Conservation (phyloP, 2,888 invertebrate species). For the Scaptomyza tumidula region DNA sequence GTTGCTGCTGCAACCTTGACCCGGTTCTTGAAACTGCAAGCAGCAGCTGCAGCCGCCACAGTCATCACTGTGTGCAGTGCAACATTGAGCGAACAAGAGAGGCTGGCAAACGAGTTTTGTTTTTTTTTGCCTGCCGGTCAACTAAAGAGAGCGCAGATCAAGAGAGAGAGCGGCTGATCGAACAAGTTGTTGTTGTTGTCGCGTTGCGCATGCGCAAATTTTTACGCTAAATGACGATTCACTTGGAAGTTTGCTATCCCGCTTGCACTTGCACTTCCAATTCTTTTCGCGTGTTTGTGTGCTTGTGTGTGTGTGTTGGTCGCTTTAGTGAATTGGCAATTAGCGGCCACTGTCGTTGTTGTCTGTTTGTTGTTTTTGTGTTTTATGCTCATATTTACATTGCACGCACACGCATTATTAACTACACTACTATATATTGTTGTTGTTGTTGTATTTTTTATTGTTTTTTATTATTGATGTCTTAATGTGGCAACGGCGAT, state of each 20-base stretch:
- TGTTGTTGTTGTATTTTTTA: not conserved
- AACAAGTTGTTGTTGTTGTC: constrained; percentile 2
- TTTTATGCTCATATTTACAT: constrained; percentile 58
- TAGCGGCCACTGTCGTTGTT: constrained; percentile 39
- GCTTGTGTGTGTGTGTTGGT: constrained; percentile 28
- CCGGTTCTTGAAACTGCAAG: constrained; percentile 84
- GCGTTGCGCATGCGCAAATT: constrained; percentile 74
- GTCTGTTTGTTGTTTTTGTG: not conserved
- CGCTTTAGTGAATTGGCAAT: constrained; percentile 64
- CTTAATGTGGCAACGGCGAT: constrained; percentile 74
- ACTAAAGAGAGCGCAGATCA: constrained; percentile 1
- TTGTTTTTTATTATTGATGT: constrained; percentile 66
- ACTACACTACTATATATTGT: constrained; percentile 29
- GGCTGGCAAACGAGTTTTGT: constrained; percentile 68
- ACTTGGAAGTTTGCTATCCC: constrained; percentile 17
- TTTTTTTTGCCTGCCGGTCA: constrained; percentile 45
- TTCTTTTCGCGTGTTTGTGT: constrained; percentile 22
- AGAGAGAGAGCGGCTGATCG: constrained; percentile 14
- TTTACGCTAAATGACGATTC: constrained; percentile 18
- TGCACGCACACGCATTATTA: constrained; percentile 71
- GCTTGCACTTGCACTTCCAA: constrained; percentile 35
- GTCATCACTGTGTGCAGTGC: constrained; percentile 47
- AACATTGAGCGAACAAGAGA: constrained; percentile 54
- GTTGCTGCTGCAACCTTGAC: constrained; percentile 82
- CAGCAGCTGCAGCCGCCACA: constrained; percentile 26